Evolutionary conservation across 1,140 invertebrate species (phyloP), one percentile per base, ranked within the genome.

Genomic region (Sinella curviseta): DNA sequence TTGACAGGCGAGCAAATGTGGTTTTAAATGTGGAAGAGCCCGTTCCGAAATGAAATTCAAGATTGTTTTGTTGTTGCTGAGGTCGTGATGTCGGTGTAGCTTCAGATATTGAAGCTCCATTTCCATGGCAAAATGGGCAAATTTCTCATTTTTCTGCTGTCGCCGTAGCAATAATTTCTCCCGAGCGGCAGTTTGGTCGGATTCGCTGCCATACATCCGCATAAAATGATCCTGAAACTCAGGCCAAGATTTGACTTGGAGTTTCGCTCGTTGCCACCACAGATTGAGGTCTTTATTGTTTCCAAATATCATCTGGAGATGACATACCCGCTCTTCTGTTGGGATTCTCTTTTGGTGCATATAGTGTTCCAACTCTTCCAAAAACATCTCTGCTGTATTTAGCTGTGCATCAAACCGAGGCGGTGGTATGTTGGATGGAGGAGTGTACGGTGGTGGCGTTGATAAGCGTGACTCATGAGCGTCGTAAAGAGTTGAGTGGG

Each of bases 231-330:
- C 17, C 4, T 12, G 2, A 36, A 74, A 74, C 8, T 74, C 70
- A 3, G 12, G 12, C 70, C 70, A 74, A 12, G 70, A 28, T 2
- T 3, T 12, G 8, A 24, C 30, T 30, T 34, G 30, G 4, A 74
- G 70, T 33, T 74, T 74, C 4, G 70, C 31, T 31, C 70, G 70
- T 31, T 74, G 70, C 70, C 70, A 74, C 70, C 70, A 74, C 17
- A 36, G 17, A 30, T 36, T 74, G 8, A 34, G 31, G 12, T 74
- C 34, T 30, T 36, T 31, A 14, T 74, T 30, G 12, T 31, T 34
- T 34, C 16, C 8, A 26, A 74, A 74, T 14, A 74, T 24, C 1
- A 14, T 2, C 3, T 17, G 16, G 26, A 74, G 70, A 17, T 34
- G 30, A 31, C 30, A 31, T 2, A 74, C 3, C 3, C 70, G 34